Evolutionary conservation across 2,113 vertebrate species (phyloP), one percentile per base, ranked within the genome.

Genomic region (Pleuronectes platessa): DNA sequence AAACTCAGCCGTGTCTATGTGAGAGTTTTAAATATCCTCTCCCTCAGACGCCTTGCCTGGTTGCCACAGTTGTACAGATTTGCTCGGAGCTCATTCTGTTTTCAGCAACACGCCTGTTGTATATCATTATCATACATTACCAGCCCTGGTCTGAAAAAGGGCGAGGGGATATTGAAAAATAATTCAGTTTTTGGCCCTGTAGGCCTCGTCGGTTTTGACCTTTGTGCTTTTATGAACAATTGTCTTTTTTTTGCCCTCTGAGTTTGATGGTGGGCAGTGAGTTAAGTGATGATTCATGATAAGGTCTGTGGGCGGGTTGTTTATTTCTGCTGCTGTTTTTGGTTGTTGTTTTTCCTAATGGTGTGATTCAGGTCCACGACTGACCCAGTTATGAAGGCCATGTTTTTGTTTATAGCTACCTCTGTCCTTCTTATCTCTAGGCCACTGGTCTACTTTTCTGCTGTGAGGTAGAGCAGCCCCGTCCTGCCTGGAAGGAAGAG

Each of bases 381-480:
- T 78, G 79, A 87, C 87, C 89, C 79, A 92, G 61, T 89, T 90
- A 75, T 60, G 71, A 82, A 79, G 79, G 69, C 79, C 71, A 67
- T 86, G 55, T 86, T 84, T 82, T 54, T 88, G 79, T 77, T 86
- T 78, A 86, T 74, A 83, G 56, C 78, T 35, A 20, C 2, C 81
- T 90, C 71, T 88, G 67, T 89, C 89, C 15, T 79, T 89, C 67
- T 90, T 81, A 64, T 81, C 86, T 92, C 51, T 37, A 95, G 93
- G 92, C 87, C 88, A 85, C 81, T 65, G 80, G 87, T 92, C 91
- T 76, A 86, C 90, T 90, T 86, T 82, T 59, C 86, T 79, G 74
- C 87, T 81, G 82, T 86, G 62, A 90, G 88, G 86, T 87, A 73
- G 83, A 87, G 76, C 86, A 69, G 71, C 79, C 56, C 74, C 63